Conservation (phyloP, 2,113 vertebrate species). For the Tetrax tetrax region DNA sequence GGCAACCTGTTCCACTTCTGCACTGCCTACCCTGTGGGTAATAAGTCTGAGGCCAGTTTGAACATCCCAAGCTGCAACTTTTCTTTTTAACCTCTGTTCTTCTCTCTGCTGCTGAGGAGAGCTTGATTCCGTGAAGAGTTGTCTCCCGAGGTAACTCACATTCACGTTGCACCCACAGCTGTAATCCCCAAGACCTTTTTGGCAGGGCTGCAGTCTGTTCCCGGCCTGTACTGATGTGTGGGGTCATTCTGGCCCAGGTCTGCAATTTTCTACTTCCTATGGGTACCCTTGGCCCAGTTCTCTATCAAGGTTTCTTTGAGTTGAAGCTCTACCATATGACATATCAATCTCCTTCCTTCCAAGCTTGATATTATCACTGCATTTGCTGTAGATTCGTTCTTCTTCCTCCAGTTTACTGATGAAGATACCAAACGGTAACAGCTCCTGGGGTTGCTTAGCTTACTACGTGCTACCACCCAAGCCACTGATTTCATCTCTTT, state of each 20-base stretch:
- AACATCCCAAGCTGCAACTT: not conserved
- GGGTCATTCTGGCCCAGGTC: not conserved
- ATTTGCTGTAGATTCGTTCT: not conserved
- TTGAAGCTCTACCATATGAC: accelerated
- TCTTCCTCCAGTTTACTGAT: not conserved
- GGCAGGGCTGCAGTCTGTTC: not conserved
- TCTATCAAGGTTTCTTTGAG: not conserved
- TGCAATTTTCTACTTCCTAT: not conserved
- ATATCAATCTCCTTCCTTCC: not conserved
- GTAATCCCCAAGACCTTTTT: not conserved
- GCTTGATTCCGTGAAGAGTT: not conserved
- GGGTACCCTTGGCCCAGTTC: not conserved
- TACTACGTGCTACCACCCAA: not conserved
- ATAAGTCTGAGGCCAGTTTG: not conserved
- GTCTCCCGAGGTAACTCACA: accelerated
- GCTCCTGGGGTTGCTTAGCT: not conserved
- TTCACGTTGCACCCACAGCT: not conserved
- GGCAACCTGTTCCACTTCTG: not conserved
- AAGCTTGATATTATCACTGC: not conserved
- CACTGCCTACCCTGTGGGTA: not conserved
- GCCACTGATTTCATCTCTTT: not conserved
- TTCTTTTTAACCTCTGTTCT: not conserved
- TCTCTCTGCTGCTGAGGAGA: not conserved
- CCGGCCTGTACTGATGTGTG: not conserved
- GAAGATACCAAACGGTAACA: not conserved